These are phyloP conservation scores for Periplaneta americana DNA, from an alignment of 1,140 invertebrate species.

Conservation along the genomic window DNA sequence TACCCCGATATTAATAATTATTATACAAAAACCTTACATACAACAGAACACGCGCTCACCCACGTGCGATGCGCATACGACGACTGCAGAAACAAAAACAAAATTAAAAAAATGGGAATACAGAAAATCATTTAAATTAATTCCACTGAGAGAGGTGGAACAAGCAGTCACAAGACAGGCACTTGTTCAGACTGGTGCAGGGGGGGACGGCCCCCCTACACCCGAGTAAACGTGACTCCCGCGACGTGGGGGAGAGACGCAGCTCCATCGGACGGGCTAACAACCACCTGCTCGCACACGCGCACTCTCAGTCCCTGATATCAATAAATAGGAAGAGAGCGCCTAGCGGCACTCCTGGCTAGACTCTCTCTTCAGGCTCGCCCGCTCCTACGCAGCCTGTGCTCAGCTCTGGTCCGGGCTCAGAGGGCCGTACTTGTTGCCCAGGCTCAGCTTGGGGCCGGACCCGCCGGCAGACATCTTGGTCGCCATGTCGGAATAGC, in stretches of 20 bases:
- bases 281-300: neutral
- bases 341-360: neutral
- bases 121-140: neutral
- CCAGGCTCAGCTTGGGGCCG: slow-evolving; percentile 46
- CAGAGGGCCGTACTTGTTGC: slow-evolving; percentile 49
- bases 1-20: neutral
- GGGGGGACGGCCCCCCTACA: neutral
- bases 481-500: slow-evolving; percentile 31
- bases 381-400: neutral
- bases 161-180: neutral
- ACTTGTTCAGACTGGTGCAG: neutral
- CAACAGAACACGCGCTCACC: neutral
- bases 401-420: slow-evolving; percentile 38
- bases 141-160: neutral
- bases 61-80: neutral
- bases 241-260: neutral
- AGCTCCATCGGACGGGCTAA: neutral
- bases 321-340: neutral
- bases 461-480: slow-evolving; percentile 32
- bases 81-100: neutral
- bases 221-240: neutral
- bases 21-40: neutral
- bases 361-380: neutral
- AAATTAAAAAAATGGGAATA: neutral
- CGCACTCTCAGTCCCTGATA: neutral